Conservation (phyloP, 2,113 vertebrate species). For the Pomatorhinus ruficollis region DNA sequence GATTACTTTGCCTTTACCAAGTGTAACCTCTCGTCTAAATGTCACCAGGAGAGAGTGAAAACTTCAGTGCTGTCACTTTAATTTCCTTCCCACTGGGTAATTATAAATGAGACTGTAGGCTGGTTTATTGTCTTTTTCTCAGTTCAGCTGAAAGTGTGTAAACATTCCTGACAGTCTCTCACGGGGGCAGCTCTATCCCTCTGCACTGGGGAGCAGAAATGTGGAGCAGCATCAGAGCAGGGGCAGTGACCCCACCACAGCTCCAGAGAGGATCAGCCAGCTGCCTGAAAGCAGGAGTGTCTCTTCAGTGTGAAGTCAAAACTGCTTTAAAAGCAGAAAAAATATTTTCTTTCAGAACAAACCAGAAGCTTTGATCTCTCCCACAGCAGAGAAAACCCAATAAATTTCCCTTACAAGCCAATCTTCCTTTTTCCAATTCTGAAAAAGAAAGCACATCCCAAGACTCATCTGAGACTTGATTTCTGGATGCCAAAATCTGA, state of each 20-base stretch:
- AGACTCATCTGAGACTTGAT: not conserved
- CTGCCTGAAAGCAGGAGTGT: not conserved
- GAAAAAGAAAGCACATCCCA: not conserved
- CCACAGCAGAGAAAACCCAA: not conserved
- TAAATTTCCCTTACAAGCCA: not conserved
- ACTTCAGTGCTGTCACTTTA: not conserved
- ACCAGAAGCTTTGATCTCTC: not conserved
- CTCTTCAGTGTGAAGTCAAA: not conserved
- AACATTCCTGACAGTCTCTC: not conserved
- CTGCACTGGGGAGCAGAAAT: not conserved
- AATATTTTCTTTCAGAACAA: not conserved
- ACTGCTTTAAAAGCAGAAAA: not conserved
- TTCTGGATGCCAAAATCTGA: not conserved
- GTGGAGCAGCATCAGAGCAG: accelerated
- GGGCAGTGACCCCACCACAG: not conserved
- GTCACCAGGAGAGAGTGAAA: not conserved
- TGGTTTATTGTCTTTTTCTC: not conserved
- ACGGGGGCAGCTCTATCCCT: not conserved
- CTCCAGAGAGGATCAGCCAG: not conserved
- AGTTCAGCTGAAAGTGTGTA: not conserved
- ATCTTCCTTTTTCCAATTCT: not conserved
- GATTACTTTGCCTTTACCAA: not conserved
- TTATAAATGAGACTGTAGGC: not conserved
- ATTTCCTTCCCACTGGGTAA: not conserved
- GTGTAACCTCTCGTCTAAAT: not conserved